phyloP scores from a whole-genome alignment of 2,888 invertebrate species.

The Bombyx huttoni region DNA sequence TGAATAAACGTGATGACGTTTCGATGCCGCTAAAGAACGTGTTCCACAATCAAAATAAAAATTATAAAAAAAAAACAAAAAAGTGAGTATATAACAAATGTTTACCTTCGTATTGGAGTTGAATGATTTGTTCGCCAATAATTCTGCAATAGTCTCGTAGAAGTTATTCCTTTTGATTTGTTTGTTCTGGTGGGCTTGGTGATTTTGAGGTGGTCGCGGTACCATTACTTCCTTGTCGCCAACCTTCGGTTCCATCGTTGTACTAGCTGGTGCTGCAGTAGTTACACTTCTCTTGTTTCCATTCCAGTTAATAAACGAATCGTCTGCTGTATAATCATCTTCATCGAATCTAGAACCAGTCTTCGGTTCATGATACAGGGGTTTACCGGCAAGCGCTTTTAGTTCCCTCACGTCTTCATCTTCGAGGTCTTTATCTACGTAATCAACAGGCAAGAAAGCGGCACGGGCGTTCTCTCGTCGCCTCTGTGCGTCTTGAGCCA shows the following conservation, averaged over 20 bases:
- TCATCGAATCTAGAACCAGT: conserved; percentile 54
- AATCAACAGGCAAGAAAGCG: conserved; percentile 49
- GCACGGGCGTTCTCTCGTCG: conserved; percentile 61
- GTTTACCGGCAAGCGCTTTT: conserved; percentile 73
- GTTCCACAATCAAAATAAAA: background rate
- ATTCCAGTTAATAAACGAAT: conserved; percentile 66
- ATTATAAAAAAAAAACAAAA: background rate
- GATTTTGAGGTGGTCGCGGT: conserved; percentile 69
- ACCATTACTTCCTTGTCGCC: conserved; percentile 78
- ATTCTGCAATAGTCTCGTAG: conserved; percentile 63
- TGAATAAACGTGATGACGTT: conserved; percentile 1
- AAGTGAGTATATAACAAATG: conserved; percentile 9
- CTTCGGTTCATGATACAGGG: conserved; percentile 61
- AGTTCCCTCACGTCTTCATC: conserved; percentile 78
- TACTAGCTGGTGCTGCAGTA: conserved; percentile 37
- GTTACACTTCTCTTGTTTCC: conserved; percentile 62
- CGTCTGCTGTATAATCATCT: conserved; percentile 60
- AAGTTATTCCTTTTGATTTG: conserved; percentile 47
- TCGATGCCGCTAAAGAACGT: background rate
- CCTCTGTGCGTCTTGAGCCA: conserved; percentile 72
- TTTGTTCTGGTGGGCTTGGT: conserved; percentile 37
- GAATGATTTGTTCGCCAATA: conserved; percentile 59
- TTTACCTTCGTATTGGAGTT: conserved; percentile 72
- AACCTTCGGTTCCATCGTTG: conserved; percentile 22
- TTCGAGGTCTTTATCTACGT: conserved; percentile 58